Base-by-base conservation (phyloP, 2,888 invertebrate species). In the Bimastos eiseni region DNA sequence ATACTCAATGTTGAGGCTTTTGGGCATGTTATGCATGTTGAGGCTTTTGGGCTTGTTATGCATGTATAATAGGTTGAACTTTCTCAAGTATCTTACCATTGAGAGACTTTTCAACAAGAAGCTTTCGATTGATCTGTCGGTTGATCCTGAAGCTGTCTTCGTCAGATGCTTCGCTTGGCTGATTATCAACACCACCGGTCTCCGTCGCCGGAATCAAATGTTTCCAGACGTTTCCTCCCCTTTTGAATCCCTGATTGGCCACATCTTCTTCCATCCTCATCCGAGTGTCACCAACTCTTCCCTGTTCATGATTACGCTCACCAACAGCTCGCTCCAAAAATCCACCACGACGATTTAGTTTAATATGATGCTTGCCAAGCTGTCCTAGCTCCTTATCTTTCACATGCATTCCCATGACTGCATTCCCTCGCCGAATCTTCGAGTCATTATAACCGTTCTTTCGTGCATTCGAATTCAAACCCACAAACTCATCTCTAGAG, bases 61-160 rank as follows among this genome's bases (percentile, higher is more conserved):
- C n/a, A 70, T n/a, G 70, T 11, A n/a, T n/a, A 11, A 70, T 13
- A 70, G 8, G n/a, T 70, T n/a, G 70, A n/a, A n/a, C 70, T 30
- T 70, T 70, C 70, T 70, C 86, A 86, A 36, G 17, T 17, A 86
- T 24, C 86, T 86, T 24, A 86, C 86, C 86, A n/a, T 36, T 36
- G 36, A 86, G 86, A 21, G 37, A 19, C 24, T 86, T 86, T 86
- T 86, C 86, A 36, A 13, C 3, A 5, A 86, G n/a, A 24, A 86
- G 86, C 24, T 86, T 86, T 37, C 86, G 34, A 37, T 86, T 86
- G 86, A 86, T 86, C 86, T 37, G 36, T 6, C 86, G 86, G 37
- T 86, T 86, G 86, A 86, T 86, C 34, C 15, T 86, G 86, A 86
- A 86, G 86, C n/a, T 86, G 21, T 86, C 86, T 24, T 86, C 37